Evolutionary conservation across 2,888 invertebrate species (phyloP), one percentile per base, ranked within the genome.

Genomic region (Ypsolopha scabrella): DNA sequence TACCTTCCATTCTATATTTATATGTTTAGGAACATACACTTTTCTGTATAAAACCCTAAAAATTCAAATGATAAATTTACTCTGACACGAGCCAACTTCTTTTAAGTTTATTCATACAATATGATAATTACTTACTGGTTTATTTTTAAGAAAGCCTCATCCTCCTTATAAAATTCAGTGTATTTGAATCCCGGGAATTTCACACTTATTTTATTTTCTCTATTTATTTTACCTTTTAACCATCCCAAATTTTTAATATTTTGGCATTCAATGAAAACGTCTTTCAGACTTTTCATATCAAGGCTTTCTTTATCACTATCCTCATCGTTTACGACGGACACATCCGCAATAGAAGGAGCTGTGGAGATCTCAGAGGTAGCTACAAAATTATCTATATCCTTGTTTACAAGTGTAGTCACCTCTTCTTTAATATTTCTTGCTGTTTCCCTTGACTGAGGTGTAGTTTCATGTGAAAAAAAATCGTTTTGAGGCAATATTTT

Each of bases 111-210:
- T 24, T 24, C n/a, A 24, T 24, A 24, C 4, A 24, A 3, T 13
- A 47, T 13, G 41, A 41, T 6, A 44, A 47, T 43, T 64, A 81
- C 83, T 80, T 64, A 83, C 86, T 71, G 61, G 52, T 72, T 80
- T 45, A 86, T 75, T 65, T 77, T 76, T 9, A 55, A 48, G 52
- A 75, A 72, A 6, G 78, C 79, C 57, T 72, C 72, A 34, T 62
- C 56, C 63, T 70, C 62, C 1, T 58, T 14, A 57, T 75, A 81
- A 68, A 69, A 81, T 6, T 70, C 63, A 0, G 75, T 72, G 56
- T 57, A 69, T 50, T 72, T 68, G 60, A 74, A 78, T 51, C 77
- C 80, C 24, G 83, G 81, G 55, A 82, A 76, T 60, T 74, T 67
- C 55, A 80, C 79, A 61, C 76, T 75, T 46, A 82, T 48, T 51